Conservation (phyloP, 2,888 invertebrate genomes). For the Lasioglossum lativentre region DNA sequence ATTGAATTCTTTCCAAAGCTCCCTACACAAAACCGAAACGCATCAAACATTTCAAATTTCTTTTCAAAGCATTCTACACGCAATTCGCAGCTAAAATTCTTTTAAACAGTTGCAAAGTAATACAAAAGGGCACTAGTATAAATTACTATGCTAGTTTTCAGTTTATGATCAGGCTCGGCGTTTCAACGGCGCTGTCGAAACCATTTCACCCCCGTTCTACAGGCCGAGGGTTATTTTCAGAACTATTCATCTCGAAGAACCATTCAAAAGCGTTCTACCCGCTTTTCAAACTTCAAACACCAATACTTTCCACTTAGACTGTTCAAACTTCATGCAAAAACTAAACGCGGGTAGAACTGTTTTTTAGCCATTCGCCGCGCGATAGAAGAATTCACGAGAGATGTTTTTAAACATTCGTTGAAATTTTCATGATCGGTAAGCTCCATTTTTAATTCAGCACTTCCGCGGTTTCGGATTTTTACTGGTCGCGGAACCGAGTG, state of each 20-base stretch:
- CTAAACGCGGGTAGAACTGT: background rate
- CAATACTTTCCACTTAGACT: background rate
- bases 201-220: constrained; percentile 5
- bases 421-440: background rate
- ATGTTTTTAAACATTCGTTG: background rate
- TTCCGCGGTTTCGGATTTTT: background rate
- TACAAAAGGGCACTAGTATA: background rate
- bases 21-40: background rate
- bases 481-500: background rate
- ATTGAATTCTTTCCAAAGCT: background rate
- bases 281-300: background rate
- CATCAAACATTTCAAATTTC: background rate
- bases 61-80: background rate
- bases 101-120: background rate
- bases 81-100: background rate
- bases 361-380: background rate
- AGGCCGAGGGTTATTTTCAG: background rate
- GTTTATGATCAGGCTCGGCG: background rate
- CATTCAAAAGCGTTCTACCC: constrained; percentile 3
- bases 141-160: background rate
- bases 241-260: constrained; percentile 14
- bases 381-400: background rate
- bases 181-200: background rate
- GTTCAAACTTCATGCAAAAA: background rate
- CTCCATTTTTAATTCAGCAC: background rate